Conservation (phyloP, 2,888 invertebrate species). For the Cheilosia scutellata region DNA sequence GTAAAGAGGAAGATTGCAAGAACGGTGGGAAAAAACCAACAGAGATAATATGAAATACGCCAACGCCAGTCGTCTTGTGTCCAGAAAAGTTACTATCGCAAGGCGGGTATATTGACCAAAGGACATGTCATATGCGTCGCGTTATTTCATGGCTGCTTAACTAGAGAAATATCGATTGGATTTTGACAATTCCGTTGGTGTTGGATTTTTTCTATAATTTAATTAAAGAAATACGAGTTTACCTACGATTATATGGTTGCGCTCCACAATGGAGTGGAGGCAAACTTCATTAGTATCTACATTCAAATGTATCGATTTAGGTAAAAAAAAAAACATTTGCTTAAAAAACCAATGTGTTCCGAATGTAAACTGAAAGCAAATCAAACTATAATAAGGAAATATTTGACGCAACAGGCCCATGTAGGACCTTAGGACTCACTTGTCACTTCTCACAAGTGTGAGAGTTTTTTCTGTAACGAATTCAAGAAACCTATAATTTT, state of each 20-base stretch:
- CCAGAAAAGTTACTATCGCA: conserved; percentile 28
- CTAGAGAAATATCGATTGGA: conserved; percentile 62
- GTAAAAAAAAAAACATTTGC: too few relatives aligned
- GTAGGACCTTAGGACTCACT: too few relatives aligned
- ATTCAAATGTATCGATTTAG: too few relatives aligned
- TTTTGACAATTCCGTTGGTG: conserved; percentile 8
- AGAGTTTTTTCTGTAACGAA: too few relatives aligned
- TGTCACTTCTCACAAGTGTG: too few relatives aligned
- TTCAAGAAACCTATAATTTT: too few relatives aligned
- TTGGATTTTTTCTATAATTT: conserved; percentile 32
- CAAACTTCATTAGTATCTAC: background rate
- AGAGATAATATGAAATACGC: conserved; percentile 13
- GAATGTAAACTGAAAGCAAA: too few relatives aligned
- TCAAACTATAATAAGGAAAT: too few relatives aligned
- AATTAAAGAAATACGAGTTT: conserved; percentile 25
- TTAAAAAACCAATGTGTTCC: too few relatives aligned
- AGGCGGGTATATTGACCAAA: conserved; percentile 65
- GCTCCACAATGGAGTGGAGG: background rate
- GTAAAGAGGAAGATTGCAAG: conserved; percentile 4
- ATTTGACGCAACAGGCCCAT: too few relatives aligned
- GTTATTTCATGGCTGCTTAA: conserved; percentile 23
- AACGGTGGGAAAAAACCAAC: conserved; percentile 1
- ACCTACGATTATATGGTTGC: background rate
- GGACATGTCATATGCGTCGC: conserved; percentile 60
- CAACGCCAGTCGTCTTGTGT: conserved; percentile 28